A percentile compares a stretch with the other conserved stretches of the same genome.
These are phyloP conservation scores for Drosophila repleta DNA, from an alignment of 1,140 invertebrate species.

Conservation along the genomic window DNA sequence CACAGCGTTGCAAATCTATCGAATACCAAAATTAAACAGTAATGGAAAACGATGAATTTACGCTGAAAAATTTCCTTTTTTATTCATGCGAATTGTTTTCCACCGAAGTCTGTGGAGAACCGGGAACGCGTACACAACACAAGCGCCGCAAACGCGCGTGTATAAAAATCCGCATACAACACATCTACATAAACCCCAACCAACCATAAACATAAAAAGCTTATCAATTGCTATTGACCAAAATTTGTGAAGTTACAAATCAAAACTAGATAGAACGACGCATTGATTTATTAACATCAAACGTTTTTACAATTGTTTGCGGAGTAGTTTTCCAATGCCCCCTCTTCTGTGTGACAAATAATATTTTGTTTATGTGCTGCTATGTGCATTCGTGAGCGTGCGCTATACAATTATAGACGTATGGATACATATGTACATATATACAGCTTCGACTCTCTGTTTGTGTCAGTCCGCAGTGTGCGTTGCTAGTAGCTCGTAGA, in stretches of 20 bases:
- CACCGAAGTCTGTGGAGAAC: slow-evolving; percentile 16
- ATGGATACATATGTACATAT: slow-evolving; percentile 2
- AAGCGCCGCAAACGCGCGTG: not conserved
- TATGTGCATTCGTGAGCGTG: slow-evolving; percentile 18
- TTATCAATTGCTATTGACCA: not conserved
- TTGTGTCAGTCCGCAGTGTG: slow-evolving; percentile 13
- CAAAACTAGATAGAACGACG: slow-evolving; percentile 1
- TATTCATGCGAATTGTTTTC: not conserved
- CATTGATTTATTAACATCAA: not conserved
- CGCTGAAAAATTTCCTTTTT: slow-evolving; percentile 8
- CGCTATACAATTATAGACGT: slow-evolving; percentile 2
- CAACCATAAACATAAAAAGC: slow-evolving; percentile 1
- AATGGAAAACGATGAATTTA: slow-evolving; percentile 5
- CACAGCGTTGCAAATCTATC: slow-evolving; percentile 12
- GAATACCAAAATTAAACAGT: slow-evolving; percentile 6
- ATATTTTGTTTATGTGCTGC: not conserved
- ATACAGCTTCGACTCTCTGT: slow-evolving; percentile 17
- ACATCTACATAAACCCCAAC: not conserved
- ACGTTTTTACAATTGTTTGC: not conserved
- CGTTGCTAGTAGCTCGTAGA: no score
- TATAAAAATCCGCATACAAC: not conserved
- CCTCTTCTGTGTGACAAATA: not conserved
- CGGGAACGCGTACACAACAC: slow-evolving; percentile 7
- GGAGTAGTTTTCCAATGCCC: no score
- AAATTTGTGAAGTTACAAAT: slow-evolving; percentile 30